phyloP scores from a whole-genome alignment of 2,888 invertebrate species.

The Rutpela maculata region DNA sequence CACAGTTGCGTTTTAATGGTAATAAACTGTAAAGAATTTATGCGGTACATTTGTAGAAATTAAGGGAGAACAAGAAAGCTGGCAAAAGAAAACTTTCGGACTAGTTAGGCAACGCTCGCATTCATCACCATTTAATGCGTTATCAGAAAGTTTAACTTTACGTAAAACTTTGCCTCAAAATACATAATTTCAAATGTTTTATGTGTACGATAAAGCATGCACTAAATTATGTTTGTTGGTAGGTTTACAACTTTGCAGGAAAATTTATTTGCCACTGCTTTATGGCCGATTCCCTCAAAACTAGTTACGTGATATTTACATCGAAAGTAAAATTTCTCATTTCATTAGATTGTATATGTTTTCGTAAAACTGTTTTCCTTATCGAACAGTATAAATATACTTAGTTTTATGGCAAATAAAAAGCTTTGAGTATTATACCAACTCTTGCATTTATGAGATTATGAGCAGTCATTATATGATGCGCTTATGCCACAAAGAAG shows the following conservation, averaged over 20 bases:
- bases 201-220: conserved; percentile 51
- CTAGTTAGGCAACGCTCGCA: conserved; percentile 67
- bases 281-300: conserved; percentile 16
- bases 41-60: conserved; percentile 71
- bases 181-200: conserved; percentile 61
- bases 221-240: conserved; percentile 18
- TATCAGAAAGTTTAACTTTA: conserved; percentile 64
- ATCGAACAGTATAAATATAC: conserved; percentile 8
- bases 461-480: background rate
- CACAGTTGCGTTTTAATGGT: background rate
- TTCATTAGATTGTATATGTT: conserved; percentile 2
- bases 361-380: background rate
- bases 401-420: background rate
- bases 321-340: background rate
- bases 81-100: conserved; percentile 68
- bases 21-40: conserved; percentile 63
- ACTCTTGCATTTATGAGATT: background rate
- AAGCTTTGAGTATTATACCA: background rate
- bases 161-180: conserved; percentile 59
- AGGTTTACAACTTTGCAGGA: background rate
- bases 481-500: conserved; percentile 5
- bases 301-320: conserved; percentile 7
- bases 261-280: conserved; percentile 10
- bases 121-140: conserved; percentile 69
- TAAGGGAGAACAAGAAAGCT: conserved; percentile 68